These are phyloP conservation scores for Pantala flavescens DNA, from an alignment of 1,140 invertebrate species.

Conservation along the genomic window DNA sequence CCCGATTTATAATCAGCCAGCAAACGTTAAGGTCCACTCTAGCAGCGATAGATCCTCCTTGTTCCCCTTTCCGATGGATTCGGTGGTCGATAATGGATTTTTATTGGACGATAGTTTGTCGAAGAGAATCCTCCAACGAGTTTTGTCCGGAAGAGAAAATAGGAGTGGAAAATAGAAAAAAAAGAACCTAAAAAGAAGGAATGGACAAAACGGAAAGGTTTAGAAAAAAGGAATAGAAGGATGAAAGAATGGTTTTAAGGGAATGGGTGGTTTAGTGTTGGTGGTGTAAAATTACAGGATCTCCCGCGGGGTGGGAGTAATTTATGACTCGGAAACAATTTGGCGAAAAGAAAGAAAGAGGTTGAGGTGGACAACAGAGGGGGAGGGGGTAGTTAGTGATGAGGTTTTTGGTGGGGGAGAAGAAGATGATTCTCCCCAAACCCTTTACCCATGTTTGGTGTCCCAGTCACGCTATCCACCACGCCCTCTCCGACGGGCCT, in stretches of 20 bases:
- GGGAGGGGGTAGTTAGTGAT: not conserved
- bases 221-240: not conserved
- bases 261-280: not conserved
- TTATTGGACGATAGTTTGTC: too few species aligned
- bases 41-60: too few species aligned
- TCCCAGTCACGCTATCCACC: not conserved
- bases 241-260: not conserved
- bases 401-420: not conserved
- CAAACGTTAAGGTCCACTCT: too few species aligned
- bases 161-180: too few species aligned
- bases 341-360: not conserved
- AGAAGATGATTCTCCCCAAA: not conserved
- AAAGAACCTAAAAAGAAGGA: too few species aligned
- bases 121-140: too few species aligned
- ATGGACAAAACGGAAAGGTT: too few species aligned
- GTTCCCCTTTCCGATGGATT: too few species aligned
- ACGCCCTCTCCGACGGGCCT: not conserved
- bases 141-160: too few species aligned
- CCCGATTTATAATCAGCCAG: too few species aligned
- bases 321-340: slow-evolving; percentile 7
- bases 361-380: not conserved
- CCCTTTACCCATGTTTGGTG: not conserved
- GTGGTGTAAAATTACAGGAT: slow-evolving; percentile 2
- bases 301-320: not conserved
- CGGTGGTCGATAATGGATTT: too few species aligned